phyloP scores from a whole-genome alignment of 2,888 invertebrate genomes.

The Aricia artaxerxes region DNA sequence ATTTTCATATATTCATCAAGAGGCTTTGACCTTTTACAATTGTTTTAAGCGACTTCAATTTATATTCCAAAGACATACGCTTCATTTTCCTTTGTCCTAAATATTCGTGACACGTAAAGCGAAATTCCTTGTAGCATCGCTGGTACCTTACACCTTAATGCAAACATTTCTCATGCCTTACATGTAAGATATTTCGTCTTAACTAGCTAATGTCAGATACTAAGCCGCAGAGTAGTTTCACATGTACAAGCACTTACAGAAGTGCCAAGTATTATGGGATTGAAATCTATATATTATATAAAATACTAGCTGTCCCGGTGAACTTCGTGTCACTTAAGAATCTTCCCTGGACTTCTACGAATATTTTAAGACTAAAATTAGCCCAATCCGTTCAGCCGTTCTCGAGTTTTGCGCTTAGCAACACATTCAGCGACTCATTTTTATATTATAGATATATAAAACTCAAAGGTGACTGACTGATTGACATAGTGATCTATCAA shows the following conservation, averaged over 20 bases:
- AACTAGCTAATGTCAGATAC: constrained; percentile 1
- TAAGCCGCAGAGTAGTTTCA: neutral
- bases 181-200: neutral
- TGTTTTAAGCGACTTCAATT: constrained; percentile 31
- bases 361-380: too few relatives aligned
- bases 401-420: too few relatives aligned
- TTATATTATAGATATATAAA: too few relatives aligned
- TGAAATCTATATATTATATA: neutral
- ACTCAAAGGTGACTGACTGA: too few relatives aligned
- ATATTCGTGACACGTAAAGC: constrained; percentile 39
- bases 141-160: neutral
- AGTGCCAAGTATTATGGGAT: neutral
- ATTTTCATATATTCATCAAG: constrained; percentile 21
- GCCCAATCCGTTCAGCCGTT: too few relatives aligned
- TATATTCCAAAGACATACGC: constrained; percentile 5
- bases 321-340: too few relatives aligned
- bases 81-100: constrained; percentile 33
- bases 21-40: constrained; percentile 16
- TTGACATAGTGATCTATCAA: too few relatives aligned
- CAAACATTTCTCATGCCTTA: neutral
- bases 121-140: constrained; percentile 35
- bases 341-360: too few relatives aligned
- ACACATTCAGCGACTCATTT: too few relatives aligned
- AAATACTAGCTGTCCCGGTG: too few relatives aligned
- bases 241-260: neutral